Base-by-base conservation (phyloP, 2,113 vertebrate genomes). In the Elephas maximus region DNA sequence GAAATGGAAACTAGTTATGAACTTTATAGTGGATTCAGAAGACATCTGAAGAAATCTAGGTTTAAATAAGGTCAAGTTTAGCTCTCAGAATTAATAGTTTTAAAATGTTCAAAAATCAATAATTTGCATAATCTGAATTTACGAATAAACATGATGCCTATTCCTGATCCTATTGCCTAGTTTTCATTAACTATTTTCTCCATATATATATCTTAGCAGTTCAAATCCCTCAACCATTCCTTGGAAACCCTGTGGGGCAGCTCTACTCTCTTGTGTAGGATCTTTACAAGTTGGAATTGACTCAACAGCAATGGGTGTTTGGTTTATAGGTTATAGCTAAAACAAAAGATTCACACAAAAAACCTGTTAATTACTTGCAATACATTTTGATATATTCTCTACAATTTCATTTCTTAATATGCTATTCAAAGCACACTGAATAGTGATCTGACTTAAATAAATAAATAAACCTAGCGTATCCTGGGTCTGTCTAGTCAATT, bases 381-480 rank as follows among this genome's bases (percentile, higher is more conserved):
- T 85, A n/a, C 6, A 95, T 87, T 83, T 94, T 90, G 74, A 90
- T 63, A 48, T 74, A 67, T n/a, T 28, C 12, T 45, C 15, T 93
- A 83, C 30, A 88, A 86, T 96, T 95, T 93, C 37, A 78, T 96
- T 96, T 95, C 67, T 65, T 85, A 96, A 63, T 85, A 33, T 18
- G 41, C 28, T 84, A 73, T 76, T 95, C 57, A 77, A 12, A 77
- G n/a, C 30, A 93, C 45, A 62, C 12, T 67, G 21, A 89, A 60
- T 33, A 91, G 15, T 82, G 44, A 57, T 67, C 23, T 63, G 10
- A 53, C 82, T 86, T 8, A 28, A 44, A 88, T 74, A 63, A 67
- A 51, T 71, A 62, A 69, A 48, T 67, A 77, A 18, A 57, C 53
- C 53, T 62, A 62, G 60, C 21, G 5, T 62, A 62, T 62, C 21